These are phyloP conservation scores for Craseonycteris thonglongyai DNA, from an alignment of 2,113 vertebrate species.

Conservation along the genomic window DNA sequence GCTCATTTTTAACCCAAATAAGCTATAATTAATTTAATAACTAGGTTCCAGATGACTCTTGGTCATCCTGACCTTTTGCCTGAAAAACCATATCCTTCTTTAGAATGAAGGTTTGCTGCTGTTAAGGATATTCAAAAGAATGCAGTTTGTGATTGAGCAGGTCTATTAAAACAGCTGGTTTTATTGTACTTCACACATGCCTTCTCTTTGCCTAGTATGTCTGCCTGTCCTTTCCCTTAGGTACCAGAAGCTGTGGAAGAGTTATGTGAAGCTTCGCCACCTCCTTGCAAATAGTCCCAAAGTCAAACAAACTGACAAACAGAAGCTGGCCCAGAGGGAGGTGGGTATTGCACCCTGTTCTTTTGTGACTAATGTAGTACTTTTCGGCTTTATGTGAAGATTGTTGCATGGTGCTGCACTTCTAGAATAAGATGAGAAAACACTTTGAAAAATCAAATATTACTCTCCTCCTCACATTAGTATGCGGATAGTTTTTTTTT, in stretches of 20 bases:
- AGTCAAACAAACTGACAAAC: constrained; percentile 98
- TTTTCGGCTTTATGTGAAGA: not conserved
- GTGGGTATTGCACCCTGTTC: constrained; percentile 71
- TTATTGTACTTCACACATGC: not conserved
- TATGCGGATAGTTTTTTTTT: not conserved
- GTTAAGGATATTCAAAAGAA: not conserved
- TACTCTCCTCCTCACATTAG: not conserved
- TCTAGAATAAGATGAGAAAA: not conserved
- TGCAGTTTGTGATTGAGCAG: not conserved
- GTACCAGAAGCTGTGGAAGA: constrained; percentile 99
- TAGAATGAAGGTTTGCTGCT: constrained; percentile 7
- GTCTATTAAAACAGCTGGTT: not conserved
- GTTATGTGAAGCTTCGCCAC: constrained; percentile 97
- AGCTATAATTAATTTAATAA: not conserved
- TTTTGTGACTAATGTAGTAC: not conserved
- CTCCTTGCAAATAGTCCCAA: constrained; percentile 98
- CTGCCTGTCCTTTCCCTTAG: constrained; percentile 77
- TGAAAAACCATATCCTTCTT: not conserved
- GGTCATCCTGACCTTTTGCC: not conserved
- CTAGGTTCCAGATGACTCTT: not conserved
- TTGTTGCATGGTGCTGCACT: not conserved
- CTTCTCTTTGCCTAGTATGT: constrained; percentile 8
- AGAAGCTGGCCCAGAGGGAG: constrained; percentile 98
- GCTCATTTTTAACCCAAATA: not conserved
- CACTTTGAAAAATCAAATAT: not conserved